Evolutionary conservation across 2,888 invertebrate genomes (phyloP).

Genomic region (Hartigia nigra): DNA sequence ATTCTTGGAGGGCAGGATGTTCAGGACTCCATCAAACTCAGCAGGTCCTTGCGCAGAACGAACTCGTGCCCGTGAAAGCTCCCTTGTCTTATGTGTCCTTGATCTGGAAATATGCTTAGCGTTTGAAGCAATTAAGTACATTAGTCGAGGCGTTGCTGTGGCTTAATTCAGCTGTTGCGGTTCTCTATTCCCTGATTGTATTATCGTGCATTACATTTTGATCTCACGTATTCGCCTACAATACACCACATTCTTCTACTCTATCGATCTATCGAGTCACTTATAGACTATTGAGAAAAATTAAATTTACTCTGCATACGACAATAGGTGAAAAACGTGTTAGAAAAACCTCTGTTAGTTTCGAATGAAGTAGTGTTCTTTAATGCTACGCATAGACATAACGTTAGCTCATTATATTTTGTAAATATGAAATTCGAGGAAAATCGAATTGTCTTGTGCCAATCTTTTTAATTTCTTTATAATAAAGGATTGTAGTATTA

Average conservation of each 20-base stretch:
- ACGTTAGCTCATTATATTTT: no score
- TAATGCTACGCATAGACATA: neutral
- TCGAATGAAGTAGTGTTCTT: neutral
- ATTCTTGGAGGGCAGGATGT: constrained; percentile 42
- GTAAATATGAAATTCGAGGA: no score
- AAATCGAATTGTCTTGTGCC: no score
- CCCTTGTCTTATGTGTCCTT: constrained; percentile 45
- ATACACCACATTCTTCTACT: no score
- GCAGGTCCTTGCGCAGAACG: constrained; percentile 28
- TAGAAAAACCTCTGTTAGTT: neutral
- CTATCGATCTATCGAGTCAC: no score
- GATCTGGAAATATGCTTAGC: constrained; percentile 62
- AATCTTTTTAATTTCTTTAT: no score
- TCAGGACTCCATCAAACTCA: constrained; percentile 38
- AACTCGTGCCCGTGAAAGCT: constrained; percentile 37
- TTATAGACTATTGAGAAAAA: neutral
- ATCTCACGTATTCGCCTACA: no score
- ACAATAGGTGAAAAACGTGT: neutral
- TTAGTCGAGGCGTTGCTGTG: constrained; percentile 41
- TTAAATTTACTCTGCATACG: neutral
- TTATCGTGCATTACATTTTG: neutral
- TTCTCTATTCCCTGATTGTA: neutral
- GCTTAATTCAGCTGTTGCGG: constrained; percentile 27
- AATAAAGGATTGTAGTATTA: no score
- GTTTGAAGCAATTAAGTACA: constrained; percentile 63